Conservation (phyloP, 2,113 vertebrate genomes). For the Muscicapa adusta region DNA sequence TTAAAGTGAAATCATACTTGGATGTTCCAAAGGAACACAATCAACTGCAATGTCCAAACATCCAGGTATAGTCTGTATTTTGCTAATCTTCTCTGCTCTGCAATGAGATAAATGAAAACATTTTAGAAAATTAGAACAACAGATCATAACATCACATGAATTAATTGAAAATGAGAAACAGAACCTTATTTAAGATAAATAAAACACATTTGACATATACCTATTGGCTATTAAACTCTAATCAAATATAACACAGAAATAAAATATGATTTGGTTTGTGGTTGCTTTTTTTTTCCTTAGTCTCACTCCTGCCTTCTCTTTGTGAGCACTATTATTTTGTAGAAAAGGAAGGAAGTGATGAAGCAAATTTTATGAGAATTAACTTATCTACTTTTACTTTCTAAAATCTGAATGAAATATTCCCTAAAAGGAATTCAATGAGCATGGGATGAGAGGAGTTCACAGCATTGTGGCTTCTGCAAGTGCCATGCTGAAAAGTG, state of each 20-base stretch:
- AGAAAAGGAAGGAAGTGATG: neutral
- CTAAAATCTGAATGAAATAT: neutral
- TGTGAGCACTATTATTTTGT: neutral
- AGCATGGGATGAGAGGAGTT: neutral
- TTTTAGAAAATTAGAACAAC: neutral
- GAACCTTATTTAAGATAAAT: neutral
- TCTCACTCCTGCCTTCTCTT: neutral
- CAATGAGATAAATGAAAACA: slow-evolving; percentile 45
- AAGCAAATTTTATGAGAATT: neutral
- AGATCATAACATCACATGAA: neutral
- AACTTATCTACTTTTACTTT: neutral
- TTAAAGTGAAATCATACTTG: slow-evolving; percentile 79
- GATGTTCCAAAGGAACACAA: slow-evolving; percentile 89
- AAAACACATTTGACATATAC: neutral
- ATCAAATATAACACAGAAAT: neutral
- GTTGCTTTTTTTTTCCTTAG: neutral
- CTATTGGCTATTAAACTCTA: neutral
- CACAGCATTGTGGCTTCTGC: neutral
- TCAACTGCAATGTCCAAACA: slow-evolving; percentile 88
- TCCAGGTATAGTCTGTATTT: slow-evolving; percentile 92
- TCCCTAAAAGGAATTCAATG: neutral
- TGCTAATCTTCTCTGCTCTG: slow-evolving; percentile 94
- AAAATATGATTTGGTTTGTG: neutral
- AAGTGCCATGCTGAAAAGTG: neutral
- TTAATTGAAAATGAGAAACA: neutral